Evolutionary conservation across 2,797 vertebrate genomes (phyloP).

Genomic region (Vireo griseus): DNA sequence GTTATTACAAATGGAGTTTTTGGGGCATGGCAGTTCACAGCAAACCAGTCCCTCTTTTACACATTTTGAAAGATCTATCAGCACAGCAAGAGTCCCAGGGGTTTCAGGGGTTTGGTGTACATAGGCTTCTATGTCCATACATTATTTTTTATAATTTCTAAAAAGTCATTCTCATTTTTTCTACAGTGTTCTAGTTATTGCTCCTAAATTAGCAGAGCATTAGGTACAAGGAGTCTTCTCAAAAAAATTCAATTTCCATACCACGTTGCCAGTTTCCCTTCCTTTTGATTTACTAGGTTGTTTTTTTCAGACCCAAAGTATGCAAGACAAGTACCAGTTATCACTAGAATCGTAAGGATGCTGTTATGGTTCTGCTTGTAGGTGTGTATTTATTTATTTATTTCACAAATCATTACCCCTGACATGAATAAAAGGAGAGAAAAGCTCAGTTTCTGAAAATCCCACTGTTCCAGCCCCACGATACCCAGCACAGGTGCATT

Average conservation of each 20-base stretch:
- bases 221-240: background rate
- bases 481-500: conserved; percentile 17
- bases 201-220: conserved; percentile 23
- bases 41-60: background rate
- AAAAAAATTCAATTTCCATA: background rate
- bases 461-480: conserved; percentile 17
- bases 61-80: background rate
- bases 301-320: background rate
- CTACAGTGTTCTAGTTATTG: background rate
- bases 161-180: conserved; percentile 41
- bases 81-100: rapidly evolving
- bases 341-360: background rate
- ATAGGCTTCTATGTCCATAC: background rate
- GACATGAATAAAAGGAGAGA: background rate
- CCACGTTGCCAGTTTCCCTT: background rate
- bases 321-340: background rate
- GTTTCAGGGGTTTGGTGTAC: background rate
- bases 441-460: conserved; percentile 20
- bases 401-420: conserved; percentile 41
- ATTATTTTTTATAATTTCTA: background rate
- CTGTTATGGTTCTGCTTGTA: background rate
- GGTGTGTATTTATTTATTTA: background rate
- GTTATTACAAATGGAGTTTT: background rate
- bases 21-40: background rate
- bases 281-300: background rate